A percentile compares a stretch with the other conserved stretches of the same genome.
These are phyloP conservation scores for Aspidoscelis tigris DNA, from an alignment of 2,113 vertebrate genomes.

Conservation along the genomic window DNA sequence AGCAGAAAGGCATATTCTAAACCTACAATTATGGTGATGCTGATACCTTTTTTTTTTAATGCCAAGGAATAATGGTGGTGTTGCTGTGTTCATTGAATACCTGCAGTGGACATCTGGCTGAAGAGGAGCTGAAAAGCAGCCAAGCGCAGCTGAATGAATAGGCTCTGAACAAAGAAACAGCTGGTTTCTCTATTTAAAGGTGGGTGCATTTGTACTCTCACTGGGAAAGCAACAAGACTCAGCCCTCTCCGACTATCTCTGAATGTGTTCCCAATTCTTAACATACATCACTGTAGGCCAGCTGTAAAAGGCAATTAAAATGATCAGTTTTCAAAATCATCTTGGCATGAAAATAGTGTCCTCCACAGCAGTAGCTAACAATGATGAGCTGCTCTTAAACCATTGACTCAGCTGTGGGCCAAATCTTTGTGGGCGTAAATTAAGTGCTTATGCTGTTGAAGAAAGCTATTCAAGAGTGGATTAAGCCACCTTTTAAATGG, in stretches of 20 bases:
- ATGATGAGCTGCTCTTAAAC: conserved; percentile 14
- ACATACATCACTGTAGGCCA: neutral
- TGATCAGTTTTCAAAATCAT: conserved; percentile 22
- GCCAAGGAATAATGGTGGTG: neutral
- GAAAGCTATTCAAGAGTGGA: conserved; percentile 38
- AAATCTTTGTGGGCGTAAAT: conserved; percentile 54
- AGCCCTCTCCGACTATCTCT: neutral
- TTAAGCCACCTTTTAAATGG: conserved; percentile 52
- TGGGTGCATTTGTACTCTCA: neutral
- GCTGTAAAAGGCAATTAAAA: conserved; percentile 18
- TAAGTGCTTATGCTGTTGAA: conserved; percentile 55
- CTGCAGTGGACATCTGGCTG: neutral
- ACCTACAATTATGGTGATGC: neutral
- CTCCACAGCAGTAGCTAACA: neutral
- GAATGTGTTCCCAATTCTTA: neutral
- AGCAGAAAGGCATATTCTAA: neutral
- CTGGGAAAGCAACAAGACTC: neutral
- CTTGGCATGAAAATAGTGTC: neutral
- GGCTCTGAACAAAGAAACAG: neutral
- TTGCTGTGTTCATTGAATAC: neutral
- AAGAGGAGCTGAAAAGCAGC: neutral
- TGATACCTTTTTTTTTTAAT: neutral
- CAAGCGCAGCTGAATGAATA: neutral
- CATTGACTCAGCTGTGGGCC: conserved; percentile 42
- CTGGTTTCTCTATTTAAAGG: neutral